Conservation (phyloP, 1,140 invertebrate species). For the Maconellicoccus hirsutus region DNA sequence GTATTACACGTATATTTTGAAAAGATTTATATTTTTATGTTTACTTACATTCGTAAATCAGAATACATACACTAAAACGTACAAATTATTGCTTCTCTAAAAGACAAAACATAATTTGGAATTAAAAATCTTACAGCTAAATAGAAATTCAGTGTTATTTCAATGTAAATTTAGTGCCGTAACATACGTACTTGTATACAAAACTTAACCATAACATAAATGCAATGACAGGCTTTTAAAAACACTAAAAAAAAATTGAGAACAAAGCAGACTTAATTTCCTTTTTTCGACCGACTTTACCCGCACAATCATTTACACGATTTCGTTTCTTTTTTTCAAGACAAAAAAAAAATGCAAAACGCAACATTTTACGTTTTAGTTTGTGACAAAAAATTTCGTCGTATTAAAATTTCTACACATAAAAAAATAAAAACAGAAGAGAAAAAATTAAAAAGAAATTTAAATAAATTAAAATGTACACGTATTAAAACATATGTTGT, state of each 20-base stretch:
- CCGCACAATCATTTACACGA: neutral
- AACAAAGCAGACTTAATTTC: neutral
- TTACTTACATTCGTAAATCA: neutral
- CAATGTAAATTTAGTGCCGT: constrained; percentile 11
- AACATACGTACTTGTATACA: constrained; percentile 14
- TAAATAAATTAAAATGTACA: neutral
- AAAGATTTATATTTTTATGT: constrained; percentile 16
- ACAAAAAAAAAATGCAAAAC: neutral
- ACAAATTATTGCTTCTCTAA: constrained; percentile 20
- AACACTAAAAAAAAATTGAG: neutral
- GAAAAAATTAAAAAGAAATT: neutral
- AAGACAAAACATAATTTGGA: neutral
- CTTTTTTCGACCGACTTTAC: neutral
- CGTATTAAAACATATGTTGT: neutral
- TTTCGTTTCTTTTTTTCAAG: neutral
- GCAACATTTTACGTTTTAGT: neutral
- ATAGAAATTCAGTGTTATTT: neutral
- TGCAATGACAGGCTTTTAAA: neutral
- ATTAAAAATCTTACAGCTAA: constrained; percentile 12
- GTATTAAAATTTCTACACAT: neutral
- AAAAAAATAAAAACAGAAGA: neutral
- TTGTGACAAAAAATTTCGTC: neutral
- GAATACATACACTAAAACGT: constrained; percentile 18
- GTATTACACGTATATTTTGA: constrained; percentile 19
- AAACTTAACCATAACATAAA: constrained; percentile 17